Evolutionary conservation across 2,797 vertebrate species (phyloP).

Genomic region (Hemitrygon akajei): DNA sequence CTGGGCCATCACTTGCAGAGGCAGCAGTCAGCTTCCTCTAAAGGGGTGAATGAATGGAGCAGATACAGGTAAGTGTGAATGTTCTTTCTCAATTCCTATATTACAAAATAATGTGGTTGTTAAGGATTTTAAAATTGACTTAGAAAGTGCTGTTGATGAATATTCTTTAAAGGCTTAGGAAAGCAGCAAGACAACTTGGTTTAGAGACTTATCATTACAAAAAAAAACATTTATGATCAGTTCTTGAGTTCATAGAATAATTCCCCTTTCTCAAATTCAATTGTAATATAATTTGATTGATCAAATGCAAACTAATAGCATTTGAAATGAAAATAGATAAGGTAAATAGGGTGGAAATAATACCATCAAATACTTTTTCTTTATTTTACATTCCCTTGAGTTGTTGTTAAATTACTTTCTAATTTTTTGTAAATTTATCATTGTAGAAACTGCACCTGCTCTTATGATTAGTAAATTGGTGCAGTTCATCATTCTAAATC

Average conservation of each 20-base stretch:
- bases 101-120: background rate
- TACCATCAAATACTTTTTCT: too few species aligned
- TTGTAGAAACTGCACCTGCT: background rate
- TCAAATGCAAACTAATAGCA: background rate
- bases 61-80: background rate
- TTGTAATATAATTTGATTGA: background rate
- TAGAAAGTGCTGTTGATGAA: background rate
- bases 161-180: background rate
- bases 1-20: too few species aligned
- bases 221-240: background rate
- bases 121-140: background rate
- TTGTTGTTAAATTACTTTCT: background rate
- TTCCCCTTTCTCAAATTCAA: background rate
- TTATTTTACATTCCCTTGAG: background rate
- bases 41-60: background rate
- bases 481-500: constrained; percentile 27
- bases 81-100: background rate
- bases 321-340: background rate
- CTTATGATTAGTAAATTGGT: background rate
- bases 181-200: background rate
- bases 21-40: too few species aligned
- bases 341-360: background rate
- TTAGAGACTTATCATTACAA: too few species aligned
- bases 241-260: background rate
- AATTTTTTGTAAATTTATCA: background rate